Evolutionary conservation across 2,113 vertebrate species (phyloP).

Genomic region (Macaca mulatta): DNA sequence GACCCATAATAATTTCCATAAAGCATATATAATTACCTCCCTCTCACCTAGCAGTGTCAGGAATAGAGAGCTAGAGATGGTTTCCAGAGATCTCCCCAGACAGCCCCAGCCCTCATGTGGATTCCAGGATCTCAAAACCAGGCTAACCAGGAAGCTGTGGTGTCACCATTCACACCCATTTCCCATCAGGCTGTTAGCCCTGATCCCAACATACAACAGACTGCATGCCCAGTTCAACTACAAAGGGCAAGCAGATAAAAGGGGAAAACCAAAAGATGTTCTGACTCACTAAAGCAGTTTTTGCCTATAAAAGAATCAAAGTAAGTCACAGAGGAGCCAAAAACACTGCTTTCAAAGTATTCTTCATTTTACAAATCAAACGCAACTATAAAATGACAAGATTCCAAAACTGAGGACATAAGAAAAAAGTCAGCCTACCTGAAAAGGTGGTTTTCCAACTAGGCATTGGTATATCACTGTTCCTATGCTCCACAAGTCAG

Average conservation of each 20-base stretch:
- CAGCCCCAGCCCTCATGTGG: neutral
- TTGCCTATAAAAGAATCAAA: neutral
- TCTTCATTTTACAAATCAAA: constrained; percentile 33
- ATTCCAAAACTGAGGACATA: neutral
- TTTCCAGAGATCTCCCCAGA: neutral
- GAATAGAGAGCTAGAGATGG: neutral
- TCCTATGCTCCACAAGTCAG: constrained; percentile 98
- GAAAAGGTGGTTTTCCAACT: constrained; percentile 98
- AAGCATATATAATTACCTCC: neutral
- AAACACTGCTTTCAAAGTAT: constrained; percentile 28
- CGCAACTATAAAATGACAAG: neutral
- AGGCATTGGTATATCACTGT: constrained; percentile 98
- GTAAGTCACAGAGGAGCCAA: neutral
- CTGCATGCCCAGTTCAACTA: neutral
- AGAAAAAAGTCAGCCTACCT: constrained; percentile 84
- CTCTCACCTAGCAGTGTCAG: neutral
- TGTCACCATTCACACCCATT: neutral
- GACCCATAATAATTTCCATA: neutral
- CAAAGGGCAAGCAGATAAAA: neutral
- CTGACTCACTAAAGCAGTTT: neutral
- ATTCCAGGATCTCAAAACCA: neutral
- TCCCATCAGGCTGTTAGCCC: neutral
- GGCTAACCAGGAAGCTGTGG: neutral
- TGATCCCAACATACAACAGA: neutral
- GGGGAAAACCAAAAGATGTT: neutral